Base-by-base conservation (phyloP, 2,888 invertebrate species). In the Aproaerema taeniolella region DNA sequence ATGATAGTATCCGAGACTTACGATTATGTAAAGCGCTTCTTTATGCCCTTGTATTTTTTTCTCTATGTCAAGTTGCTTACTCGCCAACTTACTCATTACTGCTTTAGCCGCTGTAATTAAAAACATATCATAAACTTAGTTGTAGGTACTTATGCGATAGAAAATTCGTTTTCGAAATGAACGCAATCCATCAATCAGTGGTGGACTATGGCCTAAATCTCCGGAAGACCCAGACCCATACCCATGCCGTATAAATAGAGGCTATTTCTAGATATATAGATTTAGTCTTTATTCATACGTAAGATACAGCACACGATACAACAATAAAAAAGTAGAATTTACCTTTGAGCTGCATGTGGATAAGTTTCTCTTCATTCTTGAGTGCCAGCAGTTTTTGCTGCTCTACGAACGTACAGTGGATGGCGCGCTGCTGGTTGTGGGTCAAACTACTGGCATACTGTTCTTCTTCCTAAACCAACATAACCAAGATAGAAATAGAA, bases 21-120 rank as follows among this genome's bases (percentile, higher is more conserved):
- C 91, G 67, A 91, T 73, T 26, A 82, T 75, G 50, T 92, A 92
- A 6, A 89, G 72, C 0, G 87, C 71, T 67, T 92, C 92, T 46
- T 89, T 90, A 48, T 89, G 87, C 31, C 59, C 78, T 52, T 79
- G 77, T n/a, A 91, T 55, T 25, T 77, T 78, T 41, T 76, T 86
- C 51, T 88, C 79, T n/a, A 82, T 59, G 11, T 58, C 62, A 2
- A 62, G 65, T 38, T 86, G 81, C 47, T 86, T 87, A 45, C 61
- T 71, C 14, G 85, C 78, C 45, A 89, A 46, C 49, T 88, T 87
- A 47, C 58, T 63, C 60, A 80, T 76, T 2, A 79, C 61, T 3
- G 85, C 78, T 54, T 79, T 82, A 1, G 75, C 74, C 5, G 87
- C 87, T 78, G 59, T 12, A 60, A 71, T 14, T 15, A 45, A 38